A percentile compares a stretch with the other conserved stretches of the same genome.
Evolutionary conservation across 2,797 vertebrate genomes (phyloP).

Genomic region (Lithobates sylvaticus): DNA sequence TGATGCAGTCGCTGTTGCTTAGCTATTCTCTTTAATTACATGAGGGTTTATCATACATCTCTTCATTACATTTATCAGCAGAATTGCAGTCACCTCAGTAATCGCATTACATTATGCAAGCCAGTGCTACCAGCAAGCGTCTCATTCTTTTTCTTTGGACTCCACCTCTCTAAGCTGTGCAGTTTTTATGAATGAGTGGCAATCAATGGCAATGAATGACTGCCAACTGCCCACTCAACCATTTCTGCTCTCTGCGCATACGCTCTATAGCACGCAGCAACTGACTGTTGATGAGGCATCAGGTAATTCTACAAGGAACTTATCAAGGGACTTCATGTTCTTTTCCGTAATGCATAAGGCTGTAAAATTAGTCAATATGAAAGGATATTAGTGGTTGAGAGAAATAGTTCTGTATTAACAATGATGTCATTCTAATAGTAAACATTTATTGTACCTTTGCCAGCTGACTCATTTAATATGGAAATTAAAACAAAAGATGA

Average conservation of each 20-base stretch:
- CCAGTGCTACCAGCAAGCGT: conserved; percentile 65
- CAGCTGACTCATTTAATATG: not conserved
- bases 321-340: conserved; percentile 72
- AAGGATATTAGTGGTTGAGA: not conserved
- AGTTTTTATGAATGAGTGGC: conserved; percentile 81
- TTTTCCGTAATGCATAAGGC: conserved; percentile 69
- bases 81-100: conserved; percentile 65
- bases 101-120: conserved; percentile 73
- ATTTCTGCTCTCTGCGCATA: conserved; percentile 71
- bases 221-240: conserved; percentile 81
- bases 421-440: conserved; percentile 17
- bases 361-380: conserved; percentile 40
- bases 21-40: conserved; percentile 64
- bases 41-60: conserved; percentile 67
- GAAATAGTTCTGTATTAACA: conserved; percentile 8
- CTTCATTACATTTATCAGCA: conserved; percentile 65
- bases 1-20: conserved; percentile 50
- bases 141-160: conserved; percentile 71
- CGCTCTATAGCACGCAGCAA: conserved; percentile 69
- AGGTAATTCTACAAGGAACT: conserved; percentile 68
- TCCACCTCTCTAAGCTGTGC: conserved; percentile 70
- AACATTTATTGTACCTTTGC: not conserved
- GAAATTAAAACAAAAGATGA: too few species aligned
- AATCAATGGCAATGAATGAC: conserved; percentile 76
- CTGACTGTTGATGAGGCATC: conserved; percentile 72